Evolutionary conservation across 2,888 invertebrate species (phyloP), one percentile per base, ranked within the genome.

Genomic region (Oscheius sp.): DNA sequence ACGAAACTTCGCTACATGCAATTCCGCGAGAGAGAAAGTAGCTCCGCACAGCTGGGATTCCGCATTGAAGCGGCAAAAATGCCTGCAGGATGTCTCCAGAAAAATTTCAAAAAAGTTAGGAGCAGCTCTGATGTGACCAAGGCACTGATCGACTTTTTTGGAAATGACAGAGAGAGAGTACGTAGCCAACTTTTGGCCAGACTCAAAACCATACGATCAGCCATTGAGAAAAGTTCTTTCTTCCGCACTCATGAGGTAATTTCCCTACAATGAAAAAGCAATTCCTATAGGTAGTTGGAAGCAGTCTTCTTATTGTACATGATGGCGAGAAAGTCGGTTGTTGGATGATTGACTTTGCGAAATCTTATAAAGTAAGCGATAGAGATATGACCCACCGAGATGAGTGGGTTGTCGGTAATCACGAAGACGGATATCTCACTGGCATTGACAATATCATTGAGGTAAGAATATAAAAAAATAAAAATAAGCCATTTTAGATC

Each of bases 281-380:
- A 22, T n/a, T 47, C 12, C 86, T 87, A 20, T 84, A 91, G 91
- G 91, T 95, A 68, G 92, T 94, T 82, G 94, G 94, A 36, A 94
- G 94, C 87, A 94, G 94, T 87, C 91, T 96, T 78, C 92, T 97
- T 83, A 92, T 97, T 82, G 92, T 96, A 72, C 94, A 94, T 86
- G 96, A 97, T 86, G 91, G 92, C 68, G 90, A 91, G 70, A 92
- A 92, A 82, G 92, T 92, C 36, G 94, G 94, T 26, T 94, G 92
- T 6, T 97, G 96, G 96, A 89, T 97, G 79, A 97, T 97, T 73
- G 97, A 97, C 87, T 97, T 97, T 86, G 95, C 95, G 54, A 97
- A 97, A 50, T 94, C 94, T 0, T 90, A 92, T 63, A 89, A 90
- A 62, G 88, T 95, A 51, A 91, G 92, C 0, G 71, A 73, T 1